phyloP scores from a whole-genome alignment of 2,113 vertebrate genomes.

The Cololabis saira region DNA sequence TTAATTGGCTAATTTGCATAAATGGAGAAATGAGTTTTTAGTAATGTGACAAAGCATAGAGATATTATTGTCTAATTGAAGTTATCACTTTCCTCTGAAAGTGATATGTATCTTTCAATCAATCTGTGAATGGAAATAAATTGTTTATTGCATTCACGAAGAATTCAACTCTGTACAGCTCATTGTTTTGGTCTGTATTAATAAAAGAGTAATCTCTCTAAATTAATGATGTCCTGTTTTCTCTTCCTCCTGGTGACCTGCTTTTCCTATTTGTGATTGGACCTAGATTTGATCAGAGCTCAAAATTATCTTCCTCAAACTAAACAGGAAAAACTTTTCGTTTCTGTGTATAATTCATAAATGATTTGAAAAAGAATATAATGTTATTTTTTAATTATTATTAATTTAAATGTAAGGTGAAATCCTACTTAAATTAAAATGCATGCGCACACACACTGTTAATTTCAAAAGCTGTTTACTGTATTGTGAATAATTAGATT shows the following conservation, averaged over 20 bases:
- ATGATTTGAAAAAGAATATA: too few relatives aligned
- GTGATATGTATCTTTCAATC: constrained; percentile 37
- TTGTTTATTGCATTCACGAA: constrained; percentile 38
- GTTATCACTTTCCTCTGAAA: constrained; percentile 38
- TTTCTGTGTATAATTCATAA: background rate
- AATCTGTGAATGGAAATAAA: constrained; percentile 18
- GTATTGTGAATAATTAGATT: too few relatives aligned
- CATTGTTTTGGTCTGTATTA: constrained; percentile 58
- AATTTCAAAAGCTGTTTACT: too few relatives aligned
- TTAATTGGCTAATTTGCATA: constrained; percentile 66
- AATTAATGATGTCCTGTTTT: constrained; percentile 52
- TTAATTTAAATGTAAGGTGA: too few relatives aligned
- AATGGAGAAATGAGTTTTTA: constrained; percentile 35
- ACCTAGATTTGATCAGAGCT: constrained; percentile 21
- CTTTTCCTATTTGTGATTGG: constrained; percentile 31
- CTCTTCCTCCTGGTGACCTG: constrained; percentile 14
- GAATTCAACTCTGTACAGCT: constrained; percentile 45
- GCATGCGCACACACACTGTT: too few relatives aligned
- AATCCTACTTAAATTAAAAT: too few relatives aligned
- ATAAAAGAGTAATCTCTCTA: constrained; percentile 49
- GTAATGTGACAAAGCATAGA: constrained; percentile 37
- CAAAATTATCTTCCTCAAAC: background rate
- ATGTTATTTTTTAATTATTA: too few relatives aligned
- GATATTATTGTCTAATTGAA: constrained; percentile 30
- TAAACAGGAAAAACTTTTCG: background rate